Evolutionary conservation across 1,140 invertebrate genomes (phyloP), one percentile per base, ranked within the genome.

Genomic region (Micrasema longulum): DNA sequence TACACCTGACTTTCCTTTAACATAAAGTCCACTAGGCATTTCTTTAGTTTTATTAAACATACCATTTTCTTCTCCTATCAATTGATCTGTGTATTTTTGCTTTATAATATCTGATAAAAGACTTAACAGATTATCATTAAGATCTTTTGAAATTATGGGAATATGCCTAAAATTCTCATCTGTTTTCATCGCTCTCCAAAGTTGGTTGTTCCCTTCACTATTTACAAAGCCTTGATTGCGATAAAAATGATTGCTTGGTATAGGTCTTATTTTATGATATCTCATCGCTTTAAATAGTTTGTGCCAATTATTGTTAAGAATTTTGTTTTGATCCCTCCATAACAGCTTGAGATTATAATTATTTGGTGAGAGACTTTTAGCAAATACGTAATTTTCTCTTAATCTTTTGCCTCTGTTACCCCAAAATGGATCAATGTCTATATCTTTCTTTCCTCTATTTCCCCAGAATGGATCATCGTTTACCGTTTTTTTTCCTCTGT

Each of bases 241-340:
- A 2, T 36, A 5, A 31, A 36, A 31, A n/a, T 23, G 22, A 1
- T 31, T 14, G 5, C 26, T 31, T 31, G 4, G 20, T 1, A 55
- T 14, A 26, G 52, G 52, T 55, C 26, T n/a, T 7, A 23, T n/a
- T n/a, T 31, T 4, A 31, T 26, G 26, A 36, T 31, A 16, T 16
- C n/a, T 26, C 0, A 16, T 9, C n/a, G 16, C 2, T 14, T 55
- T 35, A n/a, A 31, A 18, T 16, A 31, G 23, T 55, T 26, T 31
- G 7, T 31, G n/a, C 52, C 52, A 55, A 31, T 55, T 31, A 20
- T 31, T 14, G 9, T 48, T 41, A 14, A 23, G 41, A 11, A 20
- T 73, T 41, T 77, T 79, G n/a, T 80, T 81, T 16, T 78, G 78
- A 50, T 75, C 80, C 31, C 78, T 79, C 80, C 79, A 80, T 70